Percentiles rank a stretch among this genome's conserved stretches.
Evolutionary conservation across 2,797 vertebrate genomes (phyloP).

Genomic region (Danio albolineatus): DNA sequence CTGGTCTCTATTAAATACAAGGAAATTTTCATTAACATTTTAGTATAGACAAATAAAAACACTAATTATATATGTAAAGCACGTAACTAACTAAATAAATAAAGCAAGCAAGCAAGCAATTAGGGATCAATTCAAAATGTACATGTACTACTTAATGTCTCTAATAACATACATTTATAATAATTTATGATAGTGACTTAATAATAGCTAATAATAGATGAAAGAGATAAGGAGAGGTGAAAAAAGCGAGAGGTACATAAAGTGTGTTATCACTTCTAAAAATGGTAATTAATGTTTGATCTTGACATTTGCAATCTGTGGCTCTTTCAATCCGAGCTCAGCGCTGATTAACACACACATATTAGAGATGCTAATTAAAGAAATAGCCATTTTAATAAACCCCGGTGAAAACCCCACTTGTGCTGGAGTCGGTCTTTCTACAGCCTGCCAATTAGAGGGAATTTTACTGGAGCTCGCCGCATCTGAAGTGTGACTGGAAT

Average conservation of each 20-base stretch:
- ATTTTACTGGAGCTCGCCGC: constrained; percentile 81
- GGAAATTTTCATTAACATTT: no score
- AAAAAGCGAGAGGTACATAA: constrained; percentile 17
- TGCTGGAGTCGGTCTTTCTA: constrained; percentile 70
- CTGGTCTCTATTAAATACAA: no score
- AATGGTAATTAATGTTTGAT: constrained; percentile 52
- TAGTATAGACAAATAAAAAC: no score
- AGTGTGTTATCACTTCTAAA: constrained; percentile 57
- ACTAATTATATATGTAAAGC: no score
- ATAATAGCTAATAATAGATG: neutral
- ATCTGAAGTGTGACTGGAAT: constrained; percentile 84
- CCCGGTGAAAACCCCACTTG: constrained; percentile 73
- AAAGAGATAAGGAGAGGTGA: neutral
- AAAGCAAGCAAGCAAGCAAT: neutral
- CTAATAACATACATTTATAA: neutral
- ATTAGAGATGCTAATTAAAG: constrained; percentile 80
- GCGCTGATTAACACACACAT: constrained; percentile 68
- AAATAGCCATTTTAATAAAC: constrained; percentile 72
- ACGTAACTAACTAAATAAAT: no score
- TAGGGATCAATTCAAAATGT: neutral
- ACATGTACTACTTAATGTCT: neutral
- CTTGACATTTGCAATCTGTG: constrained; percentile 53
- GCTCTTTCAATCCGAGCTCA: constrained; percentile 64
- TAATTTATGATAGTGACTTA: neutral
- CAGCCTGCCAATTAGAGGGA: constrained; percentile 83